Conservation (phyloP, 2,797 vertebrate genomes). For the Liparis tanakae region DNA sequence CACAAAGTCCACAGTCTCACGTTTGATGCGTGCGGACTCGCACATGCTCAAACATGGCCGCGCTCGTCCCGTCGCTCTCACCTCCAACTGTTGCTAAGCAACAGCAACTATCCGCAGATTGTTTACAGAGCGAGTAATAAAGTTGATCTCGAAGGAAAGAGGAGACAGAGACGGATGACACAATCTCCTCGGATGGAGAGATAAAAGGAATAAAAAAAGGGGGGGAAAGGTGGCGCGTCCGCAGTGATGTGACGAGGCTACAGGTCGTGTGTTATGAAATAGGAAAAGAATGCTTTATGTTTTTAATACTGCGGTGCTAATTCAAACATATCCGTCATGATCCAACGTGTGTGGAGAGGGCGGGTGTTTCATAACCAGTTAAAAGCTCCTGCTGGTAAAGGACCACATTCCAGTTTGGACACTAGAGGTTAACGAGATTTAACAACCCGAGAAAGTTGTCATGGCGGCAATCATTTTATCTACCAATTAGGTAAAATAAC, state of each 20-base stretch:
- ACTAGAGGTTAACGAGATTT: background rate
- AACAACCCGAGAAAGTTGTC: background rate
- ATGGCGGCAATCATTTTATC: background rate
- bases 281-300: constrained; percentile 47
- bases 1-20: constrained; percentile 31
- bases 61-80: constrained; percentile 56
- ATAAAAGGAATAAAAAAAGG: constrained; percentile 43
- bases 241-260: constrained; percentile 25
- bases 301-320: constrained; percentile 31
- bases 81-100: constrained; percentile 77
- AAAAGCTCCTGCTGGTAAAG: background rate
- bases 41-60: constrained; percentile 15
- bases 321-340: constrained; percentile 31
- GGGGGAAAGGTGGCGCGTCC: constrained; percentile 8
- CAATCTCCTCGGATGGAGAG: constrained; percentile 58
- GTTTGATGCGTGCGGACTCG: constrained; percentile 20
- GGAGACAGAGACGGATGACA: constrained; percentile 57
- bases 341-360: background rate
- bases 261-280: constrained; percentile 25
- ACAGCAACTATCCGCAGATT: constrained; percentile 81
- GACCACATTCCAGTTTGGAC: background rate
- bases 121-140: constrained; percentile 78
- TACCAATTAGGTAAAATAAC: background rate
- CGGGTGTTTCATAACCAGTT: background rate
- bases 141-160: constrained; percentile 65